Conservation (phyloP, 2,113 vertebrate genomes). For the Antennarius striatus region DNA sequence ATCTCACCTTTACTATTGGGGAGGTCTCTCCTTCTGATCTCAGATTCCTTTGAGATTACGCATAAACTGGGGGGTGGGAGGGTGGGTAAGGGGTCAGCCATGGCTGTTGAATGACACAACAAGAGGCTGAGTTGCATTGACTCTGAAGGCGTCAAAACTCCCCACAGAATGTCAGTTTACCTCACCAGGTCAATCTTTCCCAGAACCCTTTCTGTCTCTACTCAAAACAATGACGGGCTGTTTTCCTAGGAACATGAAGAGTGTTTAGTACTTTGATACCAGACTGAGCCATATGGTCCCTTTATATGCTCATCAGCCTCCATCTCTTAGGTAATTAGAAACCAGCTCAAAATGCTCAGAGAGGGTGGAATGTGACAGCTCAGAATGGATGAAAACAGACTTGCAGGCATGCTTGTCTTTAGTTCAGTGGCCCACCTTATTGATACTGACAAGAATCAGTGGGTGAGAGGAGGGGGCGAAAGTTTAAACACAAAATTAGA, state of each 20-base stretch:
- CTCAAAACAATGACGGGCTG: conserved; percentile 71
- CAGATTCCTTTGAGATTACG: conserved; percentile 26
- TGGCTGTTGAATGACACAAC: conserved; percentile 33
- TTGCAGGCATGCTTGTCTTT: conserved; percentile 15
- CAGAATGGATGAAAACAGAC: conserved; percentile 52
- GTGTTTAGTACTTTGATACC: conserved; percentile 39
- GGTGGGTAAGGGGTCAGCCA: conserved; percentile 44
- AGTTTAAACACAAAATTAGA: conserved; percentile 4
- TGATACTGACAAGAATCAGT: conserved; percentile 41
- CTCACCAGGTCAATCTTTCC: conserved; percentile 67
- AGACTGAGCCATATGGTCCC: conserved; percentile 52
- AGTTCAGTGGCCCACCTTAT: neutral
- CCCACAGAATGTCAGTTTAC: conserved; percentile 40
- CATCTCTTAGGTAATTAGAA: conserved; percentile 62
- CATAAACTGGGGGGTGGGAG: conserved; percentile 29
- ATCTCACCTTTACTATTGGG: conserved; percentile 24
- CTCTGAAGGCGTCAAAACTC: conserved; percentile 28
- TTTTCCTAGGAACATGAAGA: conserved; percentile 30
- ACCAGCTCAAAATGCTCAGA: conserved; percentile 39
- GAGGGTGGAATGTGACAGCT: conserved; percentile 44
- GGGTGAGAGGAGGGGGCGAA: conserved; percentile 6
- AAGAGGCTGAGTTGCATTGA: conserved; percentile 7
- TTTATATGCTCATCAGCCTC: conserved; percentile 35
- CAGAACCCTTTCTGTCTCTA: conserved; percentile 44
- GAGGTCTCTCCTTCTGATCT: conserved; percentile 35